Evolutionary conservation across 2,797 vertebrate genomes (phyloP), one percentile per base, ranked within the genome.

Genomic region (Graptemys geographica): DNA sequence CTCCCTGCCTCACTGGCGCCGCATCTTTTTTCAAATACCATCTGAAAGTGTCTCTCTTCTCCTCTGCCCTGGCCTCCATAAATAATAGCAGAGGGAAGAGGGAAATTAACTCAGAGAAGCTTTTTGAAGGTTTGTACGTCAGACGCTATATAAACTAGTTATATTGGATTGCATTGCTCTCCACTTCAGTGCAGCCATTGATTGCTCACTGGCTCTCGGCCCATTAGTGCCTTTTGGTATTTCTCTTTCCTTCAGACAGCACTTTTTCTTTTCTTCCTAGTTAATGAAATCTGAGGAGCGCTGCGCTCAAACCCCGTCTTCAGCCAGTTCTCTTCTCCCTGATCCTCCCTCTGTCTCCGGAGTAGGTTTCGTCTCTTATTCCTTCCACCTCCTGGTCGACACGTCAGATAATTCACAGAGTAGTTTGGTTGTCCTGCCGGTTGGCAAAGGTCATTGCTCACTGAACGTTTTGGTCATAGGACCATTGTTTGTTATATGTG

Each of bases 171-270:
- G 33, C 27, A 3, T 59, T 25, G n/a, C n/a, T 83, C 10, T 6
- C 10, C 28, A 25, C 2, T 1, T 53, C 0, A 2, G n/a, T 59
- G 44, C 72, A 79, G 44, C 5, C 0, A 0, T 27, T 69, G 57
- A 28, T 31, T 72, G 44, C 31, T 86, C n/a, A 25, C 47, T 86
- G 87, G 44, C 44, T 79, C 28, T 10, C 28, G n/a, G 47, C 28
- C n/a, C 79, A 25, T 2, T 1, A 83, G 3, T 4, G 2, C 57
- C 28, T 52, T 57, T 47, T 74, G 57, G 23, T 15, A 37, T 3
- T 93, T 93, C 65, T 23, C 56, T n/a, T 5, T 79, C 44, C 57
- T 72, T 83, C 79, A 74, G 28, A 57, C n/a, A 37, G n/a, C 52
- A n/a, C 52, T n/a, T 53, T 53, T 55, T n/a, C 23, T 11, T 33